phyloP scores from a whole-genome alignment of 92 coral and sea anemone species.

The Phenganax marumi region DNA sequence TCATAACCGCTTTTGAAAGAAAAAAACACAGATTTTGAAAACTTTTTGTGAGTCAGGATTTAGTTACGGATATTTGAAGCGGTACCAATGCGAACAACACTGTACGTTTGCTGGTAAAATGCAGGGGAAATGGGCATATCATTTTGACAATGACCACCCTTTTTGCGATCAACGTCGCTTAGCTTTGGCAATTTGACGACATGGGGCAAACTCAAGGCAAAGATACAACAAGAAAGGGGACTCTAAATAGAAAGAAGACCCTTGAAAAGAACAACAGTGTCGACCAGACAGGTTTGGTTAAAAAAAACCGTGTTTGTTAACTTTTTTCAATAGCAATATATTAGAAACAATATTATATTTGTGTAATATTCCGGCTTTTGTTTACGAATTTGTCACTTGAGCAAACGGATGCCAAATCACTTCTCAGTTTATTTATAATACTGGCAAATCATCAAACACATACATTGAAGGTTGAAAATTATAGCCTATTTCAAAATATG shows the following conservation, averaged over 20 bases:
- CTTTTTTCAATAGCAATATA: neutral
- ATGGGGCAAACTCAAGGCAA: slow-evolving; percentile 42
- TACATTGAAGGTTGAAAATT: no score
- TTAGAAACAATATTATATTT: neutral
- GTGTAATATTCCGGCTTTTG: no score
- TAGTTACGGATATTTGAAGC: neutral
- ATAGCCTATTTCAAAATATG: no score
- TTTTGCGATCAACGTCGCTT: neutral
- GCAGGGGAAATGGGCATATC: neutral
- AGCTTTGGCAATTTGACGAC: neutral
- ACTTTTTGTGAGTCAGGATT: neutral
- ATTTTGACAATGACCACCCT: neutral
- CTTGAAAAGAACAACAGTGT: neutral
- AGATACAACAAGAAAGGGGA: neutral
- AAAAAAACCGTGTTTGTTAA: neutral
- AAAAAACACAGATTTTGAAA: neutral
- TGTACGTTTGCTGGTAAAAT: slow-evolving; percentile 13
- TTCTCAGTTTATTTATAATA: no score
- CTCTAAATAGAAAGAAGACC: slow-evolving; percentile 12
- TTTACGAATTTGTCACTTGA: no score
- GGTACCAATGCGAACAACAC: neutral
- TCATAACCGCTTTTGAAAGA: neutral
- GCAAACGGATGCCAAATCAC: no score
- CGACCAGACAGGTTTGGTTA: slow-evolving; percentile 1
- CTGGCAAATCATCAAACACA: no score